phyloP scores from a whole-genome alignment of 2,797 vertebrate genomes.

The Anisognathus igniventris region DNA sequence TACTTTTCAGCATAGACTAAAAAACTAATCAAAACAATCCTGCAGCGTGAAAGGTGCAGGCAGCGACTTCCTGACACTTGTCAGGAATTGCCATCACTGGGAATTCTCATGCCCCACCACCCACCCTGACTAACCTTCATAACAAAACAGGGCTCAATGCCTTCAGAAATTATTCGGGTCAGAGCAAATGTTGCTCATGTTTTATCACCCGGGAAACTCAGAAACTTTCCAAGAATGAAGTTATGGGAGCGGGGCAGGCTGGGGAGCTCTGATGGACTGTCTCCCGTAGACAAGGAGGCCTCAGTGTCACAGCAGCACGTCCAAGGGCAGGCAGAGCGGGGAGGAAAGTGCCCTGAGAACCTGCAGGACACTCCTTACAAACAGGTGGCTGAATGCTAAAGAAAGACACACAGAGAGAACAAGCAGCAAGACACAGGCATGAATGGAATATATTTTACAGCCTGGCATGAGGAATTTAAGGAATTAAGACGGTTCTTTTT shows the following conservation, averaged over 20 bases:
- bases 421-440: neutral
- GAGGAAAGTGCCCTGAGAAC: slow-evolving; percentile 36
- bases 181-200: slow-evolving; percentile 63
- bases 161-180: slow-evolving; percentile 66
- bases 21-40: neutral
- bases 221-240: slow-evolving; percentile 79
- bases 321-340: slow-evolving; percentile 44
- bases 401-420: slow-evolving; percentile 16
- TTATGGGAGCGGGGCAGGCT: slow-evolving; percentile 31
- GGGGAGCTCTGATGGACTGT: slow-evolving; percentile 55
- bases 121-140: slow-evolving; percentile 66
- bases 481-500: slow-evolving; percentile 12
- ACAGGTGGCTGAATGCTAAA: slow-evolving; percentile 52
- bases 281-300: slow-evolving; percentile 69
- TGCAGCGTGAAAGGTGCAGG: neutral
- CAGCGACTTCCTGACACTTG: slow-evolving; percentile 5
- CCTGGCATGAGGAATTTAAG: slow-evolving; percentile 46
- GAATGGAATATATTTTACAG: slow-evolving; percentile 5
- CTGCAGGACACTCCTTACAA: slow-evolving; percentile 41
- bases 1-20: neutral
- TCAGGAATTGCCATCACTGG: slow-evolving; percentile 36
- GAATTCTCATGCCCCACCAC: slow-evolving; percentile 73
- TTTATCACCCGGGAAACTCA: slow-evolving; percentile 78
- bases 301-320: slow-evolving; percentile 73
- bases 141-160: slow-evolving; percentile 68